Evolutionary conservation across 2,797 vertebrate species (phyloP), one percentile per base, ranked within the genome.

Genomic region (Odontamblyopus lacepedii): DNA sequence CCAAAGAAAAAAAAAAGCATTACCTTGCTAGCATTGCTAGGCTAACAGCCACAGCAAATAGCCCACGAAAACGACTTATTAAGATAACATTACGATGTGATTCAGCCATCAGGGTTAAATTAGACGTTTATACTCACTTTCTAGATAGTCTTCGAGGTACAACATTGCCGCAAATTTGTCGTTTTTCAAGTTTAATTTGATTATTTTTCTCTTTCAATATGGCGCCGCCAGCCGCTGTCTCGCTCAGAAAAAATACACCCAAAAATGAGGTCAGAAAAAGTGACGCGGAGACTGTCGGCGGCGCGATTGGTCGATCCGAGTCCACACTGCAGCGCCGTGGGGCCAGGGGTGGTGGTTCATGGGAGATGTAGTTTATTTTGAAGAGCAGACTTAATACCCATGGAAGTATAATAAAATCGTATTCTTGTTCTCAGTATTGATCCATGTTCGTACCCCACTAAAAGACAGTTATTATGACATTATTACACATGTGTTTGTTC

Each of bases 71-170:
- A 15, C 50, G 5, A 55, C 61, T 51, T 57, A 62, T 29, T 15
- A 16, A 30, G 4, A 1, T 9, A 26, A 50, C 26, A 53, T 74
- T 67, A 73, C 19, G 1, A 9, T 8, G 23, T 6, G 7, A 6
- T 2, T 4, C 2, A 1, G 3, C 13, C 69, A 3, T 23, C 1
- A 15, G 5, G 1, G 66, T 19, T 4, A 2, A 0, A 50, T 2
- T 8, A 0, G 1, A 15, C 26, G 4, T 16, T 12, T n/a, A 57
- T 92, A 98, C 97, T 98, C 92, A 98, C 97, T 98, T 87, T 99
- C 97, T 74, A 98, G 94, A 86, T 99, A 99, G 88, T 98, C 97
- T 81, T 99, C 97, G 85, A 99, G 91, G 92, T 99, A 99, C 92
- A 99, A 85, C 97, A 98, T 98, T 83, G 87, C 92, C 93, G 79